A percentile compares a stretch with the other conserved stretches of the same genome.
phyloP scores from a whole-genome alignment of 1,140 invertebrate genomes.

The Hypsibius dujardini region DNA sequence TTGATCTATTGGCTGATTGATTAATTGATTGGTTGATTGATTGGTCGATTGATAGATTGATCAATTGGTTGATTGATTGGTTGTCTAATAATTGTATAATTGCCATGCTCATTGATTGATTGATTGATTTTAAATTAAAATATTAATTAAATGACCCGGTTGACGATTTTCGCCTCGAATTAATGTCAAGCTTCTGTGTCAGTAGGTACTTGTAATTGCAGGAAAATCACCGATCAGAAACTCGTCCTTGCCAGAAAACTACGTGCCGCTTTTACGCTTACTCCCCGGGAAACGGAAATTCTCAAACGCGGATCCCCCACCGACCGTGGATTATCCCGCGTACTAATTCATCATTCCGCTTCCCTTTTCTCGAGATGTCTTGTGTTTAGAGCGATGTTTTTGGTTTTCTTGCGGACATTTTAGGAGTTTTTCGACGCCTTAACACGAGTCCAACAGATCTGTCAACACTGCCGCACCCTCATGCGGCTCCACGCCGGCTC shows the following conservation, averaged over 20 bases:
- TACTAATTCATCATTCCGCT: too few species aligned
- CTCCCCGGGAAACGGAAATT: not conserved
- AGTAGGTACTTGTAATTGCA: not conserved
- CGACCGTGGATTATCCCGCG: too few species aligned
- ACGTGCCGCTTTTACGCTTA: not conserved
- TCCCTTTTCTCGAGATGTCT: not conserved
- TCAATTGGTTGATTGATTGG: too few species aligned
- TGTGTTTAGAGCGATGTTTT: slow-evolving; percentile 2
- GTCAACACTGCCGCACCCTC: not conserved
- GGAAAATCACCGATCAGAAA: not conserved
- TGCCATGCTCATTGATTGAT: too few species aligned
- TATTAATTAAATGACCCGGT: too few species aligned
- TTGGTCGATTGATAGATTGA: too few species aligned
- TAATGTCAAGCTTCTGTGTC: too few species aligned
- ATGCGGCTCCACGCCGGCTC: not conserved
- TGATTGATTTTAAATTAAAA: too few species aligned
- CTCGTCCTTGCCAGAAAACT: not conserved
- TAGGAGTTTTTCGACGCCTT: slow-evolving; percentile 1
- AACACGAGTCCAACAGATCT: not conserved
- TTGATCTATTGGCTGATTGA: too few species aligned
- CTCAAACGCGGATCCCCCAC: not conserved
- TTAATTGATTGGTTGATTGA: too few species aligned
- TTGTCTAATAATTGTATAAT: too few species aligned
- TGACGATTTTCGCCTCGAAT: too few species aligned
- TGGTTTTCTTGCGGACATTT: not conserved